Percentiles rank a stretch among this genome's conserved stretches.
phyloP scores from a whole-genome alignment of 2,888 invertebrate genomes.

The Unio delphinus region DNA sequence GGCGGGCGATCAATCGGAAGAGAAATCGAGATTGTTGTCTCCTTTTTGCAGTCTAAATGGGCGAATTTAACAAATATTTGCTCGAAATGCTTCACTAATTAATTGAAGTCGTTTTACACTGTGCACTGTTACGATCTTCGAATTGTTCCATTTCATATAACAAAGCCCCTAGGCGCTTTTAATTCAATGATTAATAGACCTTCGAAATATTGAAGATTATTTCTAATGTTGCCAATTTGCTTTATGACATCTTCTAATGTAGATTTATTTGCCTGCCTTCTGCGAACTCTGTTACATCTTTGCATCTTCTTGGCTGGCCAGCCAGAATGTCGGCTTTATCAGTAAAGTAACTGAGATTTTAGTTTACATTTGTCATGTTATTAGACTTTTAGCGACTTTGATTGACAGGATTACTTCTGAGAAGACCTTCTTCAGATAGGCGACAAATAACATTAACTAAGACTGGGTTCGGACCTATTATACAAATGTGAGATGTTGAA shows the following conservation, averaged over 20 bases:
- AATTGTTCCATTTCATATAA: conserved; percentile 24
- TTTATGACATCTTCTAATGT: conserved; percentile 34
- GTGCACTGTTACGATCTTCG: conserved; percentile 20
- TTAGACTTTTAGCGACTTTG: no score
- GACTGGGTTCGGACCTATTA: no score
- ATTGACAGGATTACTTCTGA: no score
- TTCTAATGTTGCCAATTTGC: conserved; percentile 25
- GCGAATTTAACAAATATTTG: conserved; percentile 42
- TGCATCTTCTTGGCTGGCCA: no score
- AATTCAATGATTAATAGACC: conserved; percentile 33
- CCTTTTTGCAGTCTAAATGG: conserved; percentile 27
- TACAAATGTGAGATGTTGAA: no score
- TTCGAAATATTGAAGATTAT: conserved; percentile 28
- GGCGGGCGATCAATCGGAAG: conserved; percentile 30
- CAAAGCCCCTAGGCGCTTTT: conserved; percentile 25
- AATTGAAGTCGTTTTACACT: conserved; percentile 34
- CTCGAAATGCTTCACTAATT: conserved; percentile 33
- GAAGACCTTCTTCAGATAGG: no score
- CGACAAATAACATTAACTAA: no score
- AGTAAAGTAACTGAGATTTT: no score
- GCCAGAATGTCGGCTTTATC: no score
- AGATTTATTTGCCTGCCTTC: conserved; percentile 30
- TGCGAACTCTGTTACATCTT: conserved; percentile 1
- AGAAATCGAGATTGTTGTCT: conserved; percentile 22
- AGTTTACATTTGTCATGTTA: no score